Conservation (phyloP, 1,140 invertebrate genomes). For the Bombyx mandarina region DNA sequence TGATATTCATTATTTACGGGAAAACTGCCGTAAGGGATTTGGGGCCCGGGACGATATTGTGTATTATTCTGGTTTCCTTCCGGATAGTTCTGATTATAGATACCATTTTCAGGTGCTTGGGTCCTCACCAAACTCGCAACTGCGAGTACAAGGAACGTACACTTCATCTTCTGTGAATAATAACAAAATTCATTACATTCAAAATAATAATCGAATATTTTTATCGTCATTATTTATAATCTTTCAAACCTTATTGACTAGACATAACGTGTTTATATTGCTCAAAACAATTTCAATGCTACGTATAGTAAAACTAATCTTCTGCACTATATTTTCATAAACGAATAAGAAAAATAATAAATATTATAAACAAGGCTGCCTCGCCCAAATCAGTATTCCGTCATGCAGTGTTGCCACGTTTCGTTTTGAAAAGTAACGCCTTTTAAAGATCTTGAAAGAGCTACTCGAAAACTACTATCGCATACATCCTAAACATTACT, state of each 20-base stretch:
- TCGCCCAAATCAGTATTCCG: slow-evolving; percentile 4
- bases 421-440: too few relatives aligned
- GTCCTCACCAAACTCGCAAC: slow-evolving; percentile 32
- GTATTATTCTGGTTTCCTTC: slow-evolving; percentile 32
- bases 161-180: slow-evolving; percentile 31
- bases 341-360: slow-evolving; percentile 3
- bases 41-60: slow-evolving; percentile 34
- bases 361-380: slow-evolving; percentile 3
- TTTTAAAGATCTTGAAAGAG: too few relatives aligned
- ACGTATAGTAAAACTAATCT: slow-evolving; percentile 1
- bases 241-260: not conserved
- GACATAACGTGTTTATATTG: not conserved
- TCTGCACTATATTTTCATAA: not conserved
- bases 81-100: slow-evolving; percentile 45
- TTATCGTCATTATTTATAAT: not conserved
- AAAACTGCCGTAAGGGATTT: slow-evolving; percentile 56
- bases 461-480: not conserved
- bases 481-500: not conserved
- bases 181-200: too few relatives aligned
- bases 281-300: not conserved
- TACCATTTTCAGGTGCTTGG: slow-evolving; percentile 35
- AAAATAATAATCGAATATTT: too few relatives aligned
- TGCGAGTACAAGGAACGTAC: slow-evolving; percentile 27
- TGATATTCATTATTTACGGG: slow-evolving; percentile 48
- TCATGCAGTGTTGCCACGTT: too few relatives aligned